phyloP scores from a whole-genome alignment of 1,140 invertebrate species.

The Cotesia vestalis region DNA sequence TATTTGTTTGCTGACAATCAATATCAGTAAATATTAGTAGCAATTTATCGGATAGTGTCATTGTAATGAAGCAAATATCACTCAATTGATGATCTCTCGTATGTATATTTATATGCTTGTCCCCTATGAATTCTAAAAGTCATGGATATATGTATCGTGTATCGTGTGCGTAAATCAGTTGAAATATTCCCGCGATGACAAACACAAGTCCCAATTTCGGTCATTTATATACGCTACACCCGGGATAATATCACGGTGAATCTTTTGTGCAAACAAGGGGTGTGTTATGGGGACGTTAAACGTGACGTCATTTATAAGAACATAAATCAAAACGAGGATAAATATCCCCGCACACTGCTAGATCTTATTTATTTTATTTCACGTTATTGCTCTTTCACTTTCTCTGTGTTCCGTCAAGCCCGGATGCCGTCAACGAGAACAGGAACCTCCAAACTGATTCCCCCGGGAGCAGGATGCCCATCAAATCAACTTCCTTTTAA shows the following conservation, averaged over 20 bases:
- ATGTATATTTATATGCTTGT: conserved; percentile 1
- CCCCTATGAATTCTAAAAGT: conserved; percentile 26
- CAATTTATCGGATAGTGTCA: no score
- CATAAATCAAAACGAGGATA: conserved; percentile 67
- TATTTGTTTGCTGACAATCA: no score
- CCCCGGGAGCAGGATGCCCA: no score
- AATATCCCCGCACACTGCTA: conserved; percentile 41
- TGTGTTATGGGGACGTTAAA: conserved; percentile 51
- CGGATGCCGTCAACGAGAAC: no score
- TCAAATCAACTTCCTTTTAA: no score
- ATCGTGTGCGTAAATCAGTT: conserved; percentile 58
- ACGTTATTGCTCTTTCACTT: no score
- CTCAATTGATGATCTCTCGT: neutral
- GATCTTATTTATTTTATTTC: neutral
- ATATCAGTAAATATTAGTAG: no score
- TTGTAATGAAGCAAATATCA: no score
- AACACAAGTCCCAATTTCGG: conserved; percentile 67
- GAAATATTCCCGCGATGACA: conserved; percentile 63
- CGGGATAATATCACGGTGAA: conserved; percentile 63
- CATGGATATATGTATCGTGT: conserved; percentile 1
- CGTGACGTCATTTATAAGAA: conserved; percentile 68
- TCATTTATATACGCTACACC: conserved; percentile 64
- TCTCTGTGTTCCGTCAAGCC: no score
- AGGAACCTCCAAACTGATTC: no score
- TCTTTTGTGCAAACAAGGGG: conserved; percentile 64